Percentiles rank a stretch among this genome's conserved stretches.
Evolutionary conservation across 64 coral and sea anemone species (phyloP).

Genomic region (Dendronephthya gigantea): DNA sequence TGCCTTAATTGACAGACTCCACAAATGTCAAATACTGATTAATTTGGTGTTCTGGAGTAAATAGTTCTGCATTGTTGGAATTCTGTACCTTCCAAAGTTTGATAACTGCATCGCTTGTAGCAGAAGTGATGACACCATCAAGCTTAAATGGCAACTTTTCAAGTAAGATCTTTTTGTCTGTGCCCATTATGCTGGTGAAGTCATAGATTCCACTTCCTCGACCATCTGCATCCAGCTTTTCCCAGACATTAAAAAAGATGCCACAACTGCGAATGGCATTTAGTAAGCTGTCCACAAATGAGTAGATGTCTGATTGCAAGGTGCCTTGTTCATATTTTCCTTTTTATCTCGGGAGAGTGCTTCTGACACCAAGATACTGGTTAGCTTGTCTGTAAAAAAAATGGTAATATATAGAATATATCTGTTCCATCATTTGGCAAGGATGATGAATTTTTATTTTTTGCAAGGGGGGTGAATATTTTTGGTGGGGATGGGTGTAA

Average conservation of each 20-base stretch:
- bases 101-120: not conserved
- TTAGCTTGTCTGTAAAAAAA: slow-evolving; percentile 46
- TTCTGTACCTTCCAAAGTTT: not conserved
- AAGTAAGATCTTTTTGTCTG: not conserved
- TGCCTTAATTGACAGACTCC: too few species aligned
- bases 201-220: not conserved
- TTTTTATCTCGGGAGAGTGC: slow-evolving; percentile 15
- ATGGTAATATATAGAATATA: too few species aligned
- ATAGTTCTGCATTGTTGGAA: too few species aligned
- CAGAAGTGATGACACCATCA: not conserved
- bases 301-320: slow-evolving; percentile 13
- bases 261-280: not conserved
- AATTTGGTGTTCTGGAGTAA: not conserved
- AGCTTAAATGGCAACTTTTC: not conserved
- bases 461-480: not conserved
- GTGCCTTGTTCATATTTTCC: slow-evolving; percentile 33
- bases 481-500: not conserved
- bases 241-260: not conserved
- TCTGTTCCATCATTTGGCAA: not conserved
- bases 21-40: not conserved
- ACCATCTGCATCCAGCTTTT: not conserved
- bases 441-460: not conserved
- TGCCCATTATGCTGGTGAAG: not conserved
- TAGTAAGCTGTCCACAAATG: not conserved
- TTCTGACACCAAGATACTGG: slow-evolving; percentile 30